phyloP scores from a whole-genome alignment of 2,888 invertebrate species.

The Ditula angustiorana region DNA sequence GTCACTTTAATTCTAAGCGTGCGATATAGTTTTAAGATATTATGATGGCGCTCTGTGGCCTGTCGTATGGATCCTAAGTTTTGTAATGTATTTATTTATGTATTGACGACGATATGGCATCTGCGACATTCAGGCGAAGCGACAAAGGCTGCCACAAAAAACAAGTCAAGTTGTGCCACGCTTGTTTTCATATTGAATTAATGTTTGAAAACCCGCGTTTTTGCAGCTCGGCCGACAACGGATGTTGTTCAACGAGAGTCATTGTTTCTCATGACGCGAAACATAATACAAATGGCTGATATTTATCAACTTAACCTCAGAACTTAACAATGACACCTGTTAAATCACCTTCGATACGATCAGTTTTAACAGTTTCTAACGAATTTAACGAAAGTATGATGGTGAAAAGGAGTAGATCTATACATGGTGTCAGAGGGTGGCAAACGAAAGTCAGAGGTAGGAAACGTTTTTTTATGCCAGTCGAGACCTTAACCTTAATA shows the following conservation, averaged over 20 bases:
- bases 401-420: no score
- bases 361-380: background rate
- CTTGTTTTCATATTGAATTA: slow-evolving; percentile 17
- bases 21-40: no score
- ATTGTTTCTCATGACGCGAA: slow-evolving; percentile 57
- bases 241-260: slow-evolving; percentile 53
- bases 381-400: background rate
- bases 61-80: no score
- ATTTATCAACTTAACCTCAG: slow-evolving; percentile 52
- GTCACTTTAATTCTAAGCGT: no score
- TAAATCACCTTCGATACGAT: slow-evolving; percentile 39
- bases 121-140: background rate
- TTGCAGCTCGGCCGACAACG: slow-evolving; percentile 43
- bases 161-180: background rate
- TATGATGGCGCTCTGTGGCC: no score
- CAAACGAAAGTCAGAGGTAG: no score
- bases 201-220: slow-evolving; percentile 35
- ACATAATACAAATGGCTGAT: slow-evolving; percentile 50
- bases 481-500: no score
- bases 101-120: no score
- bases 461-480: no score
- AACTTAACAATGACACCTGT: slow-evolving; percentile 45
- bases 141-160: background rate
- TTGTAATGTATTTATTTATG: no score
- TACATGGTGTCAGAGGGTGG: no score